Percentiles rank a stretch among this genome's conserved stretches.
These are phyloP conservation scores for Ctenicera cuprea DNA, from an alignment of 2,888 invertebrate genomes.

Conservation along the genomic window DNA sequence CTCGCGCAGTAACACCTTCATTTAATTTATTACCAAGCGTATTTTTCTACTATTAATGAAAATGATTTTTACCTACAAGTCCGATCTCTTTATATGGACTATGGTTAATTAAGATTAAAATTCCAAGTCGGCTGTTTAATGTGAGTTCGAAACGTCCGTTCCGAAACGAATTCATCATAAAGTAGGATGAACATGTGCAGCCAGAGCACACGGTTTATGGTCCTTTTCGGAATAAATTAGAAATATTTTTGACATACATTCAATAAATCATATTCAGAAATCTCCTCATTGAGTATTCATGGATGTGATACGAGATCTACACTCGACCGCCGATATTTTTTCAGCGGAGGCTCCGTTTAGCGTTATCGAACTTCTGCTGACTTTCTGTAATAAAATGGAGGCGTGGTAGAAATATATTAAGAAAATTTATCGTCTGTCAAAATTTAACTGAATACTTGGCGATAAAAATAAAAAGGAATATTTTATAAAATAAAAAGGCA, in stretches of 20 bases:
- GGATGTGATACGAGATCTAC: slow-evolving; percentile 62
- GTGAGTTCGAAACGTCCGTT: neutral
- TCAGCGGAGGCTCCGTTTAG: slow-evolving; percentile 19
- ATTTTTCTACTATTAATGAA: no score
- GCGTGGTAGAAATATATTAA: slow-evolving; percentile 61
- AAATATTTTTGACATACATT: slow-evolving; percentile 57
- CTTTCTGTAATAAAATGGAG: slow-evolving; percentile 61
- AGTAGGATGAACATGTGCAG: slow-evolving; percentile 38
- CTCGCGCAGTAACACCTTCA: no score
- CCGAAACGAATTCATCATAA: slow-evolving; percentile 36
- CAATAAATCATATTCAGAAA: slow-evolving; percentile 59
- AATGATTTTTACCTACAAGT: no score
- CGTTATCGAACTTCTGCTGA: slow-evolving; percentile 40
- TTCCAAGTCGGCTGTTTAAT: neutral
- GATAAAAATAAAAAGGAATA: slow-evolving; percentile 55
- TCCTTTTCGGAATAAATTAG: slow-evolving; percentile 58
- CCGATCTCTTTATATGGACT: no score
- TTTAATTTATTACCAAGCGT: no score
- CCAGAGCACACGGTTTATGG: slow-evolving; percentile 48
- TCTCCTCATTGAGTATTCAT: slow-evolving; percentile 64
- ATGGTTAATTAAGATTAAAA: neutral
- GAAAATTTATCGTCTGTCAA: slow-evolving; percentile 63
- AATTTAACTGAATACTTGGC: slow-evolving; percentile 58
- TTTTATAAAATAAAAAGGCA: slow-evolving; percentile 49
- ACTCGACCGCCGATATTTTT: slow-evolving; percentile 51